Percentiles rank a stretch among this genome's conserved stretches.
Conservation (phyloP, 2,113 vertebrate genomes). For the Eonycteris spelaea region DNA sequence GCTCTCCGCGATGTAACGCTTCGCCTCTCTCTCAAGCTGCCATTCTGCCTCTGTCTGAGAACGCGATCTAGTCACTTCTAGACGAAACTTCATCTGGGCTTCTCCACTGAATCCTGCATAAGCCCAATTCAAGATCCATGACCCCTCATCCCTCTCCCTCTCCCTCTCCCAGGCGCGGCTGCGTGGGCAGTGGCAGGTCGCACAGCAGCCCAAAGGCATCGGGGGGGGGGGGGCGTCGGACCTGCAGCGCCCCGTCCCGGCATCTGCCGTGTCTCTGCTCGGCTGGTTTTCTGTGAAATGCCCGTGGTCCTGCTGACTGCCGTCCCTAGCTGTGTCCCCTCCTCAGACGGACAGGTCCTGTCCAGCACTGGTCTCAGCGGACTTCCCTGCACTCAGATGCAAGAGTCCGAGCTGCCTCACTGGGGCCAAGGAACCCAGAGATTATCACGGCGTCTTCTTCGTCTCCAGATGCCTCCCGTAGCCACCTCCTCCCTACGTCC, state of each 20-base stretch:
- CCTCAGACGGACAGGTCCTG: neutral
- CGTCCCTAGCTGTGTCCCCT: neutral
- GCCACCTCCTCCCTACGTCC: no score
- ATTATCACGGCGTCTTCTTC: neutral
- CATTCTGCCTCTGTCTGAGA: neutral
- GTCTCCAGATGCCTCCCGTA: neutral
- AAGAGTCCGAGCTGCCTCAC: neutral
- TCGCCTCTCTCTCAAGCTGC: neutral
- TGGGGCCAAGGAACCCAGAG: neutral
- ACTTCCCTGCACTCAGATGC: neutral
- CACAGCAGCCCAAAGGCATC: neutral
- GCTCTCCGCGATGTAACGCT: neutral
- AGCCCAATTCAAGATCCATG: neutral
- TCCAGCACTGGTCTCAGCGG: neutral
- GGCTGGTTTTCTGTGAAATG: neutral
- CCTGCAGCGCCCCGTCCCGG: neutral
- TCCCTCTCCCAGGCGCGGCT: neutral
- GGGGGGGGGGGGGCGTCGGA: neutral
- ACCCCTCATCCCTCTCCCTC: no score
- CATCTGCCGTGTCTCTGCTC: neutral
- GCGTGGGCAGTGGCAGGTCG: neutral
- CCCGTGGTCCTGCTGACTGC: neutral
- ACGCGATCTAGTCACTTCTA: neutral
- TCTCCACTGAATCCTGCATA: neutral
- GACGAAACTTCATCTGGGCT: neutral